Base-by-base conservation (phyloP, 1,140 invertebrate species). In the Geopemphigus sp. region DNA sequence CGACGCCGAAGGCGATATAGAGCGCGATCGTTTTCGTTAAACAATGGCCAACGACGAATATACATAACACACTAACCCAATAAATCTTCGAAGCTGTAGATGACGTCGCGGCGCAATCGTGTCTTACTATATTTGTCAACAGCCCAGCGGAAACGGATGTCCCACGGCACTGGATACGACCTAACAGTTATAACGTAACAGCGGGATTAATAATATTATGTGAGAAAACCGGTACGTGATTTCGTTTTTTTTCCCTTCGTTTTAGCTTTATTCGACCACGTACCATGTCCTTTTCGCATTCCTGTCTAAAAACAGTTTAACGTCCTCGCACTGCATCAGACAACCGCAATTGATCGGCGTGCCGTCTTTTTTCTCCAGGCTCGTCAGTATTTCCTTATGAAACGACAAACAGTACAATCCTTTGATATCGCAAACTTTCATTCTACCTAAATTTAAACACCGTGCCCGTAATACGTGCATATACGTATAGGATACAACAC, bases 31-130 rank as follows among this genome's bases (percentile, higher is more conserved):
- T 56, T 72, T n/a, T 50, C 24, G 24, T 53, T 29, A 73, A 73
- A 73, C 70, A 73, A 73, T 73, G 26, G 39, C 53, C 12, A n/a
- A 57, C 5, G 17, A 57, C 5, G 17, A 22, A 61, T 14, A 61
- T 8, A 15, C 54, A 56, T n/a, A n/a, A n/a, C 8, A n/a, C 1
- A 56, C 54, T 81, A 80, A 83, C 83, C 83, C 50, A 84, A 80
- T 76, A 90, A 83, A 83, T 89, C 88, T 82, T 89, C 87, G 81
- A 89, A 88, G 81, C 87, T 86, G 83, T 89, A 90, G 0, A 90
- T 85, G 8, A 90, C 87, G 81, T 89, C 87, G 63, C 89, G 84
- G 22, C 85, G 86, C 82, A 87, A 87, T 57, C 88, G 83, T 10
- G 83, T 84, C 72, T 82, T 84, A 70, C 80, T 83, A 81, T 83